Evolutionary conservation across 2,113 vertebrate species (phyloP).

Genomic region (Ptilonorhynchus violaceus): DNA sequence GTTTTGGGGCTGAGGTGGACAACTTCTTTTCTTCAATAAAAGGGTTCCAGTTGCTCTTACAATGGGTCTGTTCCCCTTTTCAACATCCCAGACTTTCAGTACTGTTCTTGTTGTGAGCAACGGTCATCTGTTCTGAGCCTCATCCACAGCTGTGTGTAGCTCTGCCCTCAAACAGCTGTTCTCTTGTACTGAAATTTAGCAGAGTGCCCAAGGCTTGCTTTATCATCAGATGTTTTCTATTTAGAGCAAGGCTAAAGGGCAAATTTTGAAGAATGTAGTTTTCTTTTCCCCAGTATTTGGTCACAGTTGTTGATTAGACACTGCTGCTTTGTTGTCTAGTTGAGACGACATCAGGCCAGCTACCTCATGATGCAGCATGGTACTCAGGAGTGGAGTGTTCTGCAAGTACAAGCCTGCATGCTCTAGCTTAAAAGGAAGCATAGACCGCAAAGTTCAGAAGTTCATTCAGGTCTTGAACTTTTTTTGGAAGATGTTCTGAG

Average conservation of each 20-base stretch:
- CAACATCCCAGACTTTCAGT: background rate
- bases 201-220: background rate
- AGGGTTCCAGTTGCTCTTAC: background rate
- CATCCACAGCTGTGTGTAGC: background rate
- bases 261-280: background rate
- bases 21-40: background rate
- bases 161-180: background rate
- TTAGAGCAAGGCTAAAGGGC: constrained; percentile 4
- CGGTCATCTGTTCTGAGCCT: background rate
- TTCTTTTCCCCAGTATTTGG: background rate
- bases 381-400: background rate
- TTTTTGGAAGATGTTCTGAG: background rate
- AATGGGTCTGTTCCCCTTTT: background rate
- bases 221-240: constrained; percentile 47
- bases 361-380: constrained; percentile 4
- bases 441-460: background rate
- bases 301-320: constrained; percentile 31
- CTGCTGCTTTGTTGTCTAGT: constrained; percentile 47
- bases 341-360: background rate
- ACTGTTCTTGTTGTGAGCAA: background rate
- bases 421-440: background rate
- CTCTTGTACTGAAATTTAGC: constrained; percentile 3
- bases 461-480: background rate
- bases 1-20: background rate
- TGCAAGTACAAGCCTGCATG: background rate